A percentile compares a stretch with the other conserved stretches of the same genome.
Evolutionary conservation across 2,797 vertebrate species (phyloP).

Genomic region (Myoxocephalus aenaeus): DNA sequence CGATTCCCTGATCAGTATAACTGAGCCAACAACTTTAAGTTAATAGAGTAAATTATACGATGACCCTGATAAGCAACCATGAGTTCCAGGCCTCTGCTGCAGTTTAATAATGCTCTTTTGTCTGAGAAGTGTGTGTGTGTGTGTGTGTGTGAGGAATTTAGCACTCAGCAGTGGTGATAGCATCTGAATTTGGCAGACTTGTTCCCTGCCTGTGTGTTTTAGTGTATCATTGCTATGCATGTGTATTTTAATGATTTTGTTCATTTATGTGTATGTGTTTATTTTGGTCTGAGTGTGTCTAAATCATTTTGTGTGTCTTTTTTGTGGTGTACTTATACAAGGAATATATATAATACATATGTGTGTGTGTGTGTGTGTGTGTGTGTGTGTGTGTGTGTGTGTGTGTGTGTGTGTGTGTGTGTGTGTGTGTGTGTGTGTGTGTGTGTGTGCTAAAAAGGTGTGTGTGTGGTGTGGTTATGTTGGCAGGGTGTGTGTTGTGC

Average conservation of each 20-base stretch:
- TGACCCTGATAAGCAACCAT: conserved; percentile 48
- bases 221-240: conserved; percentile 12
- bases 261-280: conserved; percentile 24
- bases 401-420: conserved; percentile 34
- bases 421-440: neutral
- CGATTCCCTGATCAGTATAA: conserved; percentile 15
- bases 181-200: conserved; percentile 57
- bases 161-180: conserved; percentile 55
- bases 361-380: neutral
- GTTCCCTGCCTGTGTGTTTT: conserved; percentile 16
- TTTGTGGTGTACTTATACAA: neutral
- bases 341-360: neutral
- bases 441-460: conserved; percentile 18
- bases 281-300: conserved; percentile 21
- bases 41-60: conserved; percentile 50
- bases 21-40: conserved; percentile 33
- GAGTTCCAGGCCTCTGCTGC: conserved; percentile 23
- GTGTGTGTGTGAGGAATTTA: conserved; percentile 31
- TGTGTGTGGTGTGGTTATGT: conserved; percentile 56
- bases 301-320: conserved; percentile 14
- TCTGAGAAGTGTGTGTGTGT: conserved; percentile 31
- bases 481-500: conserved; percentile 63
- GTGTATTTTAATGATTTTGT: conserved; percentile 28
- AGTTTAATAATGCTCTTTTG: conserved; percentile 59
- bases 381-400: conserved; percentile 54